These are phyloP conservation scores for Prionailurus viverrinus DNA, from an alignment of 2,113 vertebrate species.

Conservation along the genomic window DNA sequence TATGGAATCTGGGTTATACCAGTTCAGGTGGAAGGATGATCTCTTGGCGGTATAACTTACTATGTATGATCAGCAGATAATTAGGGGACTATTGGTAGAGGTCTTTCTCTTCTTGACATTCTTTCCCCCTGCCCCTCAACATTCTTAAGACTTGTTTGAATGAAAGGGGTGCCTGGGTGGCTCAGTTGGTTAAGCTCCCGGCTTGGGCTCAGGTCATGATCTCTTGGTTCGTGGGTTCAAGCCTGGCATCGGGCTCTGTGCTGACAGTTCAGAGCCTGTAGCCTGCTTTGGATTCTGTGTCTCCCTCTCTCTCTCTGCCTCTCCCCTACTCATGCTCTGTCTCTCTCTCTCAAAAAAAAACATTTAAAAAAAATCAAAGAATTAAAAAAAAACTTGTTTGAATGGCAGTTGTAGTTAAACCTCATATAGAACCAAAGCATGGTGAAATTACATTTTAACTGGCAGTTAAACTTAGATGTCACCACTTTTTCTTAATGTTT, in stretches of 20 bases:
- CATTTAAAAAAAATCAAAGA: too few relatives aligned
- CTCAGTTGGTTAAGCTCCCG: too few relatives aligned
- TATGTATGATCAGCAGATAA: neutral
- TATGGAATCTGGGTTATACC: neutral
- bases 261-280: too few relatives aligned
- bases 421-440: neutral
- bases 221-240: too few relatives aligned
- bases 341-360: too few relatives aligned
- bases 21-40: neutral
- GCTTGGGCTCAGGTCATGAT: too few relatives aligned
- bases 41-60: neutral
- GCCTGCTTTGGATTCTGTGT: too few relatives aligned
- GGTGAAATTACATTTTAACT: neutral
- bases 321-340: too few relatives aligned
- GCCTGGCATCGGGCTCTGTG: too few relatives aligned
- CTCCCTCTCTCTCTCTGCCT: too few relatives aligned
- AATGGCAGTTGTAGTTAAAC: neutral
- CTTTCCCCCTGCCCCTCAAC: too few relatives aligned
- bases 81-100: neutral
- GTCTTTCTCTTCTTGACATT: neutral
- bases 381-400: neutral
- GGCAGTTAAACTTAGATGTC: neutral
- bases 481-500: neutral
- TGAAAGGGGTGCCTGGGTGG: too few relatives aligned
- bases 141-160: neutral